phyloP scores from a whole-genome alignment of 2,797 vertebrate species.

The Paratrypauchen microcephalus region DNA sequence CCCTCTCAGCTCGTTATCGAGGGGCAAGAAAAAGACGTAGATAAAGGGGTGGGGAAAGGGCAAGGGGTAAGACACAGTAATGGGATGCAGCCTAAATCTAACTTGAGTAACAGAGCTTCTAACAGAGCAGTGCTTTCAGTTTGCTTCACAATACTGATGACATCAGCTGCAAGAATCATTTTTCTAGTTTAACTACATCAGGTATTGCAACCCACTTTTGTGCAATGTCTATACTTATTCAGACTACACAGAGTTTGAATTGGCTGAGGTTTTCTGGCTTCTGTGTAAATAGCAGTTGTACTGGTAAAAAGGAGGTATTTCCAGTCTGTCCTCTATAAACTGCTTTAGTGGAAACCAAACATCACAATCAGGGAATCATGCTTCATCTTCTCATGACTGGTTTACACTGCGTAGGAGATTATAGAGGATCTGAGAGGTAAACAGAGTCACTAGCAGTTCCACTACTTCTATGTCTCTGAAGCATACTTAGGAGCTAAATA shows the following conservation, averaged over 20 bases:
- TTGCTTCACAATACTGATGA: too few relatives aligned
- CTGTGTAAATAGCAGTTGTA: conserved; percentile 29
- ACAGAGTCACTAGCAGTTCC: conserved; percentile 45
- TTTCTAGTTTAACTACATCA: too few relatives aligned
- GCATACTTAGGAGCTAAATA: conserved; percentile 9
- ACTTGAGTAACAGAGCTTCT: too few relatives aligned
- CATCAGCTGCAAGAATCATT: too few relatives aligned
- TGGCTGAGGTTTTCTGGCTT: conserved; percentile 7
- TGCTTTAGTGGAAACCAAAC: conserved; percentile 45
- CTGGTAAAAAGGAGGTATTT: conserved; percentile 3
- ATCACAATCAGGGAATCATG: conserved; percentile 36
- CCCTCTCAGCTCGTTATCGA: too few relatives aligned
- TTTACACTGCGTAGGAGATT: conserved; percentile 44
- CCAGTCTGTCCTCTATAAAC: conserved; percentile 15
- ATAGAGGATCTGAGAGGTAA: conserved; percentile 46
- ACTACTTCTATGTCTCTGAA: conserved; percentile 26
- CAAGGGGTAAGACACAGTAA: too few relatives aligned
- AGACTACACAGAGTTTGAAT: background rate
- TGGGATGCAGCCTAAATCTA: too few relatives aligned
- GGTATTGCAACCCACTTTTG: background rate
- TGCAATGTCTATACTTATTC: background rate
- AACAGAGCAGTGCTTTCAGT: too few relatives aligned
- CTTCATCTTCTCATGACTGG: conserved; percentile 33
- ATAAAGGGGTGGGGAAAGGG: too few relatives aligned
- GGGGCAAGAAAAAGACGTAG: too few relatives aligned